phyloP scores from a whole-genome alignment of 2,888 invertebrate genomes.

The Xanthia icteritia region DNA sequence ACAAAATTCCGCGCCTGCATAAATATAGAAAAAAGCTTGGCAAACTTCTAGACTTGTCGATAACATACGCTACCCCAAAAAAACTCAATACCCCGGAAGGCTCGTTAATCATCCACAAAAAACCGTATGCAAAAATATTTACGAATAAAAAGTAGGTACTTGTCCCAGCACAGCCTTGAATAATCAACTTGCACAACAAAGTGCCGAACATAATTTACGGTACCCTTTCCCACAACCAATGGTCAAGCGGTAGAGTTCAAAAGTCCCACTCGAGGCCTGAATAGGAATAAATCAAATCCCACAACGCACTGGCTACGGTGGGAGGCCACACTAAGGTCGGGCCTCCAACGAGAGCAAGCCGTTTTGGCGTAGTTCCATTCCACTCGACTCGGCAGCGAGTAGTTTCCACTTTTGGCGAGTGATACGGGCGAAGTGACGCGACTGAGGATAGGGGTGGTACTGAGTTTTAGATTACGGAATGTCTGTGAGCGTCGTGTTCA shows the following conservation, averaged over 20 bases:
- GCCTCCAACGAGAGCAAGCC: slow-evolving; percentile 55
- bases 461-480: slow-evolving; percentile 23
- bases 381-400: slow-evolving; percentile 53
- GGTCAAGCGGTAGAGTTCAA: slow-evolving; percentile 76
- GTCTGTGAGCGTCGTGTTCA: background rate
- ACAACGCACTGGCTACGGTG: slow-evolving; percentile 74
- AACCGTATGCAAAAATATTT: slow-evolving; percentile 49
- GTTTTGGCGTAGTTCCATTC: slow-evolving; percentile 60
- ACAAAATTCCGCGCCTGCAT: background rate
- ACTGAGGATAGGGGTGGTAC: slow-evolving; percentile 18
- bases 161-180: slow-evolving; percentile 57
- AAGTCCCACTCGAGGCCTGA: slow-evolving; percentile 78
- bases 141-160: slow-evolving; percentile 45
- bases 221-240: slow-evolving; percentile 69
- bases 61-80: slow-evolving; percentile 14
- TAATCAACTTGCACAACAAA: slow-evolving; percentile 70
- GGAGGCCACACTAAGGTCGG: slow-evolving; percentile 59
- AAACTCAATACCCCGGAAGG: slow-evolving; percentile 28
- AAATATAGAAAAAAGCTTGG: slow-evolving; percentile 15
- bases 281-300: slow-evolving; percentile 81
- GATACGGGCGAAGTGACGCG: slow-evolving; percentile 40
- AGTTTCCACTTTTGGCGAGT: slow-evolving; percentile 53
- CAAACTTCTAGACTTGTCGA: slow-evolving; percentile 8
- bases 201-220: slow-evolving; percentile 72
- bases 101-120: slow-evolving; percentile 46